phyloP scores from a whole-genome alignment of 1,140 invertebrate species.

The Tetraneura akinire region DNA sequence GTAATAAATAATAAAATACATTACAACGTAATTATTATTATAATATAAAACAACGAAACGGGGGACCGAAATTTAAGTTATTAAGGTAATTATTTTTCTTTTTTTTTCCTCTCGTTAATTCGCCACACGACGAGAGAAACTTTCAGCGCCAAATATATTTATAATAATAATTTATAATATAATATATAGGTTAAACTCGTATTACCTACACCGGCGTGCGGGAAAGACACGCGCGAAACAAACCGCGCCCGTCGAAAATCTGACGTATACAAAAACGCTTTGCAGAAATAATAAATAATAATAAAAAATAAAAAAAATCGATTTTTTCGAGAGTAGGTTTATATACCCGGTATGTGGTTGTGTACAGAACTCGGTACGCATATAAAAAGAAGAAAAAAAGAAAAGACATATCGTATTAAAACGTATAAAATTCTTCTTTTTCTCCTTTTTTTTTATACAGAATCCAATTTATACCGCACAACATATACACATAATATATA shows the following conservation, averaged over 20 bases:
- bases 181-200: not conserved
- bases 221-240: not conserved
- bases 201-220: not conserved
- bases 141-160: too few relatives aligned
- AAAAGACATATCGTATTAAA: constrained; percentile 14
- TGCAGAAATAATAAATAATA: too few relatives aligned
- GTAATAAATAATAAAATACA: constrained; percentile 3
- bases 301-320: too few relatives aligned
- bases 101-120: constrained; percentile 1
- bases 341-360: not conserved
- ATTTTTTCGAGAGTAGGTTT: not conserved
- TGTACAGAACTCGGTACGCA: not conserved
- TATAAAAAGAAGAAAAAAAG: not conserved
- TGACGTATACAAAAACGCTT: not conserved
- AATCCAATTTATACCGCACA: not conserved
- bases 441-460: not conserved
- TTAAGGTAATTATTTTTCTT: not conserved
- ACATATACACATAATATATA: not conserved
- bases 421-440: constrained; percentile 12
- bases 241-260: not conserved
- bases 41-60: not conserved
- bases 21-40: not conserved
- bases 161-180: too few relatives aligned
- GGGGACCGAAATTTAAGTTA: not conserved
- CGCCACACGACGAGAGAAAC: not conserved